phyloP scores from a whole-genome alignment of 2,888 invertebrate species.

The Exephanes ischioxanthus region DNA sequence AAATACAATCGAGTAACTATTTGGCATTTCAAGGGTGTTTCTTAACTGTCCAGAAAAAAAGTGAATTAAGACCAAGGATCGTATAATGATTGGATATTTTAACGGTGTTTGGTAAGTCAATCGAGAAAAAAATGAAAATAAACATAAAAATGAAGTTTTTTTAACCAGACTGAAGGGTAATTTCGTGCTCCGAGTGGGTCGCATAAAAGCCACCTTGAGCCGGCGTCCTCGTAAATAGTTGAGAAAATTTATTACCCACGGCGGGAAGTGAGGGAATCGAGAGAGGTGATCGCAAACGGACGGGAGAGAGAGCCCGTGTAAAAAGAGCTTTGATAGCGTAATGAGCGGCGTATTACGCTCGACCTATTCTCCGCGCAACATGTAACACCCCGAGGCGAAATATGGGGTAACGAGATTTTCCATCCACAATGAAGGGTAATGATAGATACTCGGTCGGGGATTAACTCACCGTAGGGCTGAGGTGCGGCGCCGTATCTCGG shows the following conservation, averaged over 20 bases:
- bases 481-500: constrained; percentile 95
- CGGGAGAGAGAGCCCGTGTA: constrained; percentile 3
- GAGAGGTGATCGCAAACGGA: constrained; percentile 11
- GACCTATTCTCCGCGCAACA: too few relatives aligned
- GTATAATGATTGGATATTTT: not conserved
- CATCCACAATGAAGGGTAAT: not conserved
- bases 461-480: constrained; percentile 94
- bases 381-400: too few relatives aligned
- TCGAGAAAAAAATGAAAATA: not conserved
- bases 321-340: constrained; percentile 2
- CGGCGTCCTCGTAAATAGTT: constrained; percentile 7
- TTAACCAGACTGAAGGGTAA: constrained; percentile 1
- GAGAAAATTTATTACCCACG: constrained; percentile 31
- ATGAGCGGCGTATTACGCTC: too few relatives aligned
- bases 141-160: constrained; percentile 10
- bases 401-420: not conserved
- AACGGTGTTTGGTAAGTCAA: not conserved
- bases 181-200: constrained; percentile 10
- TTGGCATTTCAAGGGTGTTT: too few relatives aligned
- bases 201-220: not conserved
- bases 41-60: too few relatives aligned
- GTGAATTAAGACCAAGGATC: too few relatives aligned
- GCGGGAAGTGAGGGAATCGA: not conserved
- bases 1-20: too few relatives aligned
- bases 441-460: constrained; percentile 21